These are phyloP conservation scores for Istiophorus platypterus DNA, from an alignment of 2,113 vertebrate species.

Conservation along the genomic window DNA sequence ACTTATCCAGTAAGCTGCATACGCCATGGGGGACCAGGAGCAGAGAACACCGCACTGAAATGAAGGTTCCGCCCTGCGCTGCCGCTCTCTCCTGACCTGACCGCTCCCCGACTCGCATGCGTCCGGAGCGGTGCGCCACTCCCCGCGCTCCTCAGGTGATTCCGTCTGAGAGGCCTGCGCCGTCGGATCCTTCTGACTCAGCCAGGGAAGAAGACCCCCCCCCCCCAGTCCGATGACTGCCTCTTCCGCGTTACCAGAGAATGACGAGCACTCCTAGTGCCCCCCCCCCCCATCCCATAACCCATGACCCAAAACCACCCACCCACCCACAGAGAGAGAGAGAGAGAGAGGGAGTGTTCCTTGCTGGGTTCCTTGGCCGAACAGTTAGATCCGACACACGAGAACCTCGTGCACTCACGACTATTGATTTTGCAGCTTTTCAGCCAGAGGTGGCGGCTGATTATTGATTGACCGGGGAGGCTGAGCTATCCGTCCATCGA, in stretches of 20 bases:
- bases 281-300: too few species aligned
- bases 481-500: not conserved
- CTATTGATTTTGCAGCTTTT: not conserved
- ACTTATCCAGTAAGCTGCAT: slow-evolving; percentile 75
- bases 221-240: not conserved
- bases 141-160: slow-evolving; percentile 37
- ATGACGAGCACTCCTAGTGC: not conserved
- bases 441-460: not conserved
- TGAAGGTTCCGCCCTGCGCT: not conserved
- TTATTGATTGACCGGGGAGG: not conserved
- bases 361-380: too few species aligned
- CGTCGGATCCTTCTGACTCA: not conserved
- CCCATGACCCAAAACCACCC: not conserved
- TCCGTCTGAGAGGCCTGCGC: not conserved
- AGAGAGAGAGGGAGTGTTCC: too few species aligned
- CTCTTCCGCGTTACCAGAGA: slow-evolving; percentile 2
- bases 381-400: not conserved
- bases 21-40: slow-evolving; percentile 76
- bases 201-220: too few species aligned
- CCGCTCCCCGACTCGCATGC: not conserved
- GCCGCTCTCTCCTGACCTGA: slow-evolving; percentile 16
- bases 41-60: not conserved
- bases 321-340: not conserved
- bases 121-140: slow-evolving; percentile 54
- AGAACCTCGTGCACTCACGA: not conserved